Conservation (phyloP, 2,888 invertebrate genomes). For the Drosophila maculinotata region DNA sequence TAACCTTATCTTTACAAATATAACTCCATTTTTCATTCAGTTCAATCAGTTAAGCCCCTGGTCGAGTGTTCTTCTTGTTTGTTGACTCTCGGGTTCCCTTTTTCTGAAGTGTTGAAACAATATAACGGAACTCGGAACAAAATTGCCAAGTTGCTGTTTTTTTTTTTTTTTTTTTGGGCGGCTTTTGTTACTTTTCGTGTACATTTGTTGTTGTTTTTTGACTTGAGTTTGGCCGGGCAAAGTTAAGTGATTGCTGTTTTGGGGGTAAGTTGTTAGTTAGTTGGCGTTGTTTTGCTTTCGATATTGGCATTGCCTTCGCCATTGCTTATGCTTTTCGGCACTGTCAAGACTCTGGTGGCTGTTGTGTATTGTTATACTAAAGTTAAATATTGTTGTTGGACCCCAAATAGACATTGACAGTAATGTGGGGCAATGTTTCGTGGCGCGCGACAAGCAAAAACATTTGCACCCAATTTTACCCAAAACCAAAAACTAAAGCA, state of each 20-base stretch:
- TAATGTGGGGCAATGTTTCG: conserved; percentile 18
- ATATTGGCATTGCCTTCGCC: conserved; percentile 15
- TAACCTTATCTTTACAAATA: conserved; percentile 35
- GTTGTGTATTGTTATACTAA: conserved; percentile 15
- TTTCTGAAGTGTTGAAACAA: conserved; percentile 29
- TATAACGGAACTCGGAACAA: conserved; percentile 20
- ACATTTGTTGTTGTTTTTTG: conserved; percentile 13
- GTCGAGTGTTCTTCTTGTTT: conserved; percentile 22
- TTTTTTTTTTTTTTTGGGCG: conserved; percentile 5
- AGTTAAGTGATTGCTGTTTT: conserved; percentile 71
- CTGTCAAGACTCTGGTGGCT: conserved; percentile 2
- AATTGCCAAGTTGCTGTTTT: conserved; percentile 31
- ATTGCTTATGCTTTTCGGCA: background rate
- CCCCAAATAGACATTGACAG: conserved; percentile 1
- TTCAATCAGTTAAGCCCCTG: conserved; percentile 38
- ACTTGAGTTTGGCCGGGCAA: conserved; percentile 21
- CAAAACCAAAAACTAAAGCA: conserved; percentile 9
- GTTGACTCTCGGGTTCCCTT: conserved; percentile 5
- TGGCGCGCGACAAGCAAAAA: conserved; percentile 25
- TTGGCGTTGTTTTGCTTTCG: conserved; percentile 46
- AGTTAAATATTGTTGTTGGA: conserved; percentile 11
- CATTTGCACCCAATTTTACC: conserved; percentile 16
- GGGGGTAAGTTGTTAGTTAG: conserved; percentile 48
- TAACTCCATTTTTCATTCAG: conserved; percentile 42
- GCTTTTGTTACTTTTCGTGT: no score